These are phyloP conservation scores for Pyrochroa serraticornis DNA, from an alignment of 2,888 invertebrate genomes.

Conservation along the genomic window DNA sequence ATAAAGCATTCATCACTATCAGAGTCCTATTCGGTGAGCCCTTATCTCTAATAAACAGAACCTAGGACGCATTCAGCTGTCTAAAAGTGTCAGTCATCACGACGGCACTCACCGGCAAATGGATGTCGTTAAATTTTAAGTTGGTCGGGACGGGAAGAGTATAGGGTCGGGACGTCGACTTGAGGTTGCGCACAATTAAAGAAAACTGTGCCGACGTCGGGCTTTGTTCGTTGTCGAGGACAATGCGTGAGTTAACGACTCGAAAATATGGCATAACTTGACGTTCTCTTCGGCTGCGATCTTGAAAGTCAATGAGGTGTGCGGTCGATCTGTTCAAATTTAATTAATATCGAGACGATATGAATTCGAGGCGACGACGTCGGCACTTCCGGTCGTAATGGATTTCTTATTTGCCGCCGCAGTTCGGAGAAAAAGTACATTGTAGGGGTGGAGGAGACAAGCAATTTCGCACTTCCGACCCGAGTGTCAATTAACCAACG, in stretches of 20 bases:
- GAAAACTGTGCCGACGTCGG: constrained; percentile 10
- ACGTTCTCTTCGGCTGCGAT: constrained; percentile 3
- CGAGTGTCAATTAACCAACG: no score
- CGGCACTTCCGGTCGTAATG: no score
- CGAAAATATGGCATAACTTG: constrained; percentile 18
- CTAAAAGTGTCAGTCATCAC: constrained; percentile 30
- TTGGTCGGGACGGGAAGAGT: constrained; percentile 9
- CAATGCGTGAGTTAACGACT: constrained; percentile 21
- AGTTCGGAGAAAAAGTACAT: no score
- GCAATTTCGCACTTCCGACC: no score
- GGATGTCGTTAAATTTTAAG: constrained; percentile 33
- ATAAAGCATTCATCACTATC: constrained; percentile 31
- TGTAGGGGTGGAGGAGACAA: no score
- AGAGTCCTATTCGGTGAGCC: constrained; percentile 19
- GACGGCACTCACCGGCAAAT: constrained; percentile 25
- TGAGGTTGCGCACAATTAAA: constrained; percentile 23
- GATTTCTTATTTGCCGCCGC: no score
- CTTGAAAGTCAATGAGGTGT: constrained; percentile 4
- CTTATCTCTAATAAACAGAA: constrained; percentile 36
- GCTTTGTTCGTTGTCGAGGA: constrained; percentile 10
- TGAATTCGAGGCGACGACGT: neutral
- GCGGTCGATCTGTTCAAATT: constrained; percentile 1
- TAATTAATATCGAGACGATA: constrained; percentile 5
- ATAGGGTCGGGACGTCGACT: constrained; percentile 8
- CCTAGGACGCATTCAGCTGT: constrained; percentile 33